Conservation (phyloP, 1,140 invertebrate genomes). For the Globodera rostochiensis region DNA sequence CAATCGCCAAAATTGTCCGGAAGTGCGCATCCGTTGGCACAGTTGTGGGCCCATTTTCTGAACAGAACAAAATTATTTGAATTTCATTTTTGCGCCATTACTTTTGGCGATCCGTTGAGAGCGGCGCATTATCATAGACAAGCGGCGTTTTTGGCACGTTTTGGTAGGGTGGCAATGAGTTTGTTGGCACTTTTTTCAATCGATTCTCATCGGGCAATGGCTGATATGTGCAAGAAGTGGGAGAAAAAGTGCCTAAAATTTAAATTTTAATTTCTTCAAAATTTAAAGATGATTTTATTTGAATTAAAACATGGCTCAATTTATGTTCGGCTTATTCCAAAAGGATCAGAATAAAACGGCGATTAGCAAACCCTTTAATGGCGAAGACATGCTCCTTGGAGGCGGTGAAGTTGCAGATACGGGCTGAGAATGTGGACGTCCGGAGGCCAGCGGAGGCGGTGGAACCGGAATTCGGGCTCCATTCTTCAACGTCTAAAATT, state of each 20-base stretch:
- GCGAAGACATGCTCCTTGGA: neutral
- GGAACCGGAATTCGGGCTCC: neutral
- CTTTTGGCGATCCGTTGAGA: slow-evolving; percentile 1
- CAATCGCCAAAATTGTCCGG: neutral
- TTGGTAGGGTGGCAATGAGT: slow-evolving; percentile 1
- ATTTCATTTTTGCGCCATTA: slow-evolving; percentile 9
- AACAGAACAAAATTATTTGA: neutral
- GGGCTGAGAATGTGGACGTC: neutral
- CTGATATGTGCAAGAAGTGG: slow-evolving; percentile 15
- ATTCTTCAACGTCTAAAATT: neutral
- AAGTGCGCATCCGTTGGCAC: neutral
- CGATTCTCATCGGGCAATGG: slow-evolving; percentile 15
- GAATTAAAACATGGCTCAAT: neutral
- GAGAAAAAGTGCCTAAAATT: neutral
- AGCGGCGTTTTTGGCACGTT: slow-evolving; percentile 37
- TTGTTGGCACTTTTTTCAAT: neutral
- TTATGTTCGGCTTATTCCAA: neutral
- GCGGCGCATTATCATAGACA: slow-evolving; percentile 34
- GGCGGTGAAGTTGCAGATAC: neutral
- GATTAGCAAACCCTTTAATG: neutral
- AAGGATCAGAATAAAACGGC: neutral
- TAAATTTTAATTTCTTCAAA: neutral
- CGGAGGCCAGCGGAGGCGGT: neutral
- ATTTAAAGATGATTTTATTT: neutral
- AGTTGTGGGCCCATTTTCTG: slow-evolving; percentile 31